Conservation (phyloP, 2,888 invertebrate genomes). For the Lampropteryx suffumata region DNA sequence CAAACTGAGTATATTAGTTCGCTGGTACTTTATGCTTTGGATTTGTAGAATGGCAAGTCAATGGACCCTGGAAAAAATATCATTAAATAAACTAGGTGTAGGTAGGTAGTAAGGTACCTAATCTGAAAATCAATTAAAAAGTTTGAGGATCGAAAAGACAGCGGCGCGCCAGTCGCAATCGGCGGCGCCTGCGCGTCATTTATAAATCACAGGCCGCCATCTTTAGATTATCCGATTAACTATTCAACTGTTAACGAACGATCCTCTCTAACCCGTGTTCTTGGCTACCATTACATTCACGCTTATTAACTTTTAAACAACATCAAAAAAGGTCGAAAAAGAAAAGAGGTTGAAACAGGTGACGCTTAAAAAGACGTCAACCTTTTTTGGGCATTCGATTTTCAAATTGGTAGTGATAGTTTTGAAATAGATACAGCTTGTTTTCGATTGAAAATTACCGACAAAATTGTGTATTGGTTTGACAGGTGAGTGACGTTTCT, state of each 20-base stretch:
- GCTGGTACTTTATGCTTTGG: no score
- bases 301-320: slow-evolving; percentile 52
- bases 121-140: slow-evolving; percentile 30
- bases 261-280: slow-evolving; percentile 50
- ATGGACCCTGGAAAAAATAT: no score
- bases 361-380: slow-evolving; percentile 37
- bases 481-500: slow-evolving; percentile 56
- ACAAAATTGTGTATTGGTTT: slow-evolving; percentile 32
- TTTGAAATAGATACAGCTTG: slow-evolving; percentile 56
- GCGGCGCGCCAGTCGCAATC: slow-evolving; percentile 46
- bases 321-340: slow-evolving; percentile 19
- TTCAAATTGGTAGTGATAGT: slow-evolving; percentile 51
- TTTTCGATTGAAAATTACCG: slow-evolving; percentile 37
- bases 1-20: no score
- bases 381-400: slow-evolving; percentile 43
- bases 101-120: background rate
- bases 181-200: slow-evolving; percentile 67
- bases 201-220: slow-evolving; percentile 70
- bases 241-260: slow-evolving; percentile 65
- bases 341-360: slow-evolving; percentile 32
- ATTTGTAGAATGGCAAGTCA: no score
- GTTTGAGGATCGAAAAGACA: slow-evolving; percentile 55
- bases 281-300: slow-evolving; percentile 61
- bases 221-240: slow-evolving; percentile 75
- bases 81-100: no score